Evolutionary conservation across 2,797 vertebrate genomes (phyloP), one percentile per base, ranked within the genome.

Genomic region (Eidolon dupreanum): DNA sequence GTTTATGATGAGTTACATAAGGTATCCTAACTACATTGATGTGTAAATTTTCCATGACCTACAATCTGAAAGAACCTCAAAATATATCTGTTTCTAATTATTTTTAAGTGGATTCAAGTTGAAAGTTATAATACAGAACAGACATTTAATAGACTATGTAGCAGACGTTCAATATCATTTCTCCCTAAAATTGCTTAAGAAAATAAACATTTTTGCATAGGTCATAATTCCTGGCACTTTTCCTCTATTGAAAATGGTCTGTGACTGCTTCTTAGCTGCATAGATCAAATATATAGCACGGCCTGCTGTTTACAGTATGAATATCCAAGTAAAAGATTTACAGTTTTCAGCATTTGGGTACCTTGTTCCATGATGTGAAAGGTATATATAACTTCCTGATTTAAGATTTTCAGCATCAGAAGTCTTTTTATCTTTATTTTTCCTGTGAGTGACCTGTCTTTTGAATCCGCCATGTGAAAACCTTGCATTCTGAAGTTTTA

Each of bases 1-100:
- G 99, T 99, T 31, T 99, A 99, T 0, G 99, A 99, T 93, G 99
- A 99, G 97, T 98, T 99, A 98, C 99, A 99, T 98, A 99, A 99
- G 99, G 99, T 99, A 97, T 59, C n/a, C 12, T 53, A 61, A 38
- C 90, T 85, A 16, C 5, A 26, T 79, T 87, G 38, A 66, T 71
- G 12, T 77, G 33, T 85, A 49, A 49, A 90, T 31, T 88, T 91
- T 65, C 41, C 36, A 6, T 77, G 36, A 19, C 3, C 3, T 78
- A 0, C 26, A 63, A 6, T 88, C 57, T 90, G 31, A 84, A 92
- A 65, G 24, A 63, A 61, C 77, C 53, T n/a, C 86, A 15, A 55
- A 91, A 57, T 79, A 51, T 6, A 74, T 78, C 7, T 88, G n/a
- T 70, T 83, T 88, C 51, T 90, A 20, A 70, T 87, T 75, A 33